These are phyloP conservation scores for Notothenia coriiceps DNA, from an alignment of 2,113 vertebrate species.

Conservation along the genomic window DNA sequence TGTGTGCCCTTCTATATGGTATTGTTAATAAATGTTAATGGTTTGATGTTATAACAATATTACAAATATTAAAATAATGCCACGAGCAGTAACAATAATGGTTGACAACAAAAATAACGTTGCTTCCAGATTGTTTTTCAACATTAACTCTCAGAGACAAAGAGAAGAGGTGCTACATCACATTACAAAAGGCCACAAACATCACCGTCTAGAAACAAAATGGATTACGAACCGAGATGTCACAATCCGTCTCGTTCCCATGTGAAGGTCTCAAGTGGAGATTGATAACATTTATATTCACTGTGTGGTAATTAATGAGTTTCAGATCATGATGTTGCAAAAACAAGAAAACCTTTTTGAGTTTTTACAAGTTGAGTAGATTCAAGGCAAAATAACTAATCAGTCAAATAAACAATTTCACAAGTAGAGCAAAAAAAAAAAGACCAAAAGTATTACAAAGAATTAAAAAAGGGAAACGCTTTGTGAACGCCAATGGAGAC, in stretches of 20 bases:
- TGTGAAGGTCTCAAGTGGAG: not conserved
- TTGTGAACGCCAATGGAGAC: not conserved
- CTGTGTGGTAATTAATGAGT: constrained; percentile 16
- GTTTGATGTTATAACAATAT: not conserved
- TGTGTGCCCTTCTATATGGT: not conserved
- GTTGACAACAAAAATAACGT: not conserved
- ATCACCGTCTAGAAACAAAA: not conserved
- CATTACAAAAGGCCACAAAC: not conserved
- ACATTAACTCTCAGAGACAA: not conserved
- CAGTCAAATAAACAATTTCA: not conserved
- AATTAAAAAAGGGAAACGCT: not conserved
- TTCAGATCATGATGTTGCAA: constrained; percentile 14
- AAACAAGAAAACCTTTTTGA: not conserved
- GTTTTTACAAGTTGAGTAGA: constrained; percentile 7
- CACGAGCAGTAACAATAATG: not conserved
- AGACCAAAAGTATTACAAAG: not conserved
- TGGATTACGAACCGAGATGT: not conserved
- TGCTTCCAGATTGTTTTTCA: too few species aligned
- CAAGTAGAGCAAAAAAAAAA: not conserved
- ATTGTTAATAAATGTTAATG: too few species aligned
- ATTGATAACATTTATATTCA: constrained; percentile 8
- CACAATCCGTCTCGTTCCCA: not conserved
- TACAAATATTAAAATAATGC: not conserved
- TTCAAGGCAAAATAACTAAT: constrained; percentile 8
- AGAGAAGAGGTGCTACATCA: not conserved